Evolutionary conservation across 2,113 vertebrate genomes (phyloP).

Genomic region (Probosciger aterrimus): DNA sequence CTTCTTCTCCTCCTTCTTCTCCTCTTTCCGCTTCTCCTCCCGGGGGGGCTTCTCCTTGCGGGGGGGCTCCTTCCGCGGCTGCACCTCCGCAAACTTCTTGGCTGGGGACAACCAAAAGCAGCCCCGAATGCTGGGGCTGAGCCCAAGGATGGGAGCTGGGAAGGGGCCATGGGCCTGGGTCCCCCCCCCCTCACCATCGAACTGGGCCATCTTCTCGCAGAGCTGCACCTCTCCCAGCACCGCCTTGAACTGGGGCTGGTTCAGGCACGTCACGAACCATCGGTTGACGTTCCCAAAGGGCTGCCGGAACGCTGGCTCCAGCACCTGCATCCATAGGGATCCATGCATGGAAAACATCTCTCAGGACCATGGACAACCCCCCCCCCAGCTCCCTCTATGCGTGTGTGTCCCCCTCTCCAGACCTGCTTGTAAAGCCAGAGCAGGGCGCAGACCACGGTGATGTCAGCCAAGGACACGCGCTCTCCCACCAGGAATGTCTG

Average conservation of each 20-base stretch:
- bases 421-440: neutral
- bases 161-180: no score
- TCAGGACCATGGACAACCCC: no score
- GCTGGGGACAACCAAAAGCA: neutral
- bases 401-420: no score
- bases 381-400: no score
- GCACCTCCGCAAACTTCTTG: neutral
- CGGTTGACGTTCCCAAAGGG: neutral
- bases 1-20: neutral
- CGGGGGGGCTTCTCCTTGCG: neutral
- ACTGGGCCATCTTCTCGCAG: neutral
- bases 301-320: neutral
- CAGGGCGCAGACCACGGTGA: neutral
- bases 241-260: neutral
- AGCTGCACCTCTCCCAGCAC: neutral
- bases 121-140: no score
- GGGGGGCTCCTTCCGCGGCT: neutral
- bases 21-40: neutral
- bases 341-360: no score
- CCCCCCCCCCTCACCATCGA: neutral
- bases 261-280: neutral
- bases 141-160: no score
- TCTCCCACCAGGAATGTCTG: neutral
- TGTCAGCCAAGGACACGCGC: neutral
- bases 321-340: neutral